phyloP scores from a whole-genome alignment of 2,113 vertebrate genomes.

The Motacilla alba region DNA sequence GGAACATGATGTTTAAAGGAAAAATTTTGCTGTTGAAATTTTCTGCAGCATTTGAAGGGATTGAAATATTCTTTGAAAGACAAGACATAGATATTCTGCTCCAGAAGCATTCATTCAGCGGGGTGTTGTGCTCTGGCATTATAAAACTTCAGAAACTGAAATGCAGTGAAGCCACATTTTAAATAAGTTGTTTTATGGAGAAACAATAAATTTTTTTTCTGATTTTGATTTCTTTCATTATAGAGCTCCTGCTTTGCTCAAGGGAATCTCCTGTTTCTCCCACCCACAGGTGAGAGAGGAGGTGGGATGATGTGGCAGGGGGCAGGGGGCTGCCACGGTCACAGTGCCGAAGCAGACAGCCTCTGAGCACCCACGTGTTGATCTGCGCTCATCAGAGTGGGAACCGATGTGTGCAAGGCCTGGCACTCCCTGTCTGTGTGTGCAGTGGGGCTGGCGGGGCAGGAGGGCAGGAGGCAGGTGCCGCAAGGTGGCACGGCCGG shows the following conservation, averaged over 20 bases:
- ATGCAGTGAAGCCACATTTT: neutral
- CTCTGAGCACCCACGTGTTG: accelerated
- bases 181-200: neutral
- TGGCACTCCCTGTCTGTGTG: neutral
- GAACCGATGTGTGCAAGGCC: neutral
- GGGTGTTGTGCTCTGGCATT: neutral
- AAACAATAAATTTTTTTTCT: neutral
- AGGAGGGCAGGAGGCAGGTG: neutral
- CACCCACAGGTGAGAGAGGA: neutral
- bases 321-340: accelerated
- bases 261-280: neutral
- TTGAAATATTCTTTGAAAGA: neutral
- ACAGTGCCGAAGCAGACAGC: accelerated
- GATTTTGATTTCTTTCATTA: neutral
- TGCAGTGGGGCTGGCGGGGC: accelerated
- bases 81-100: neutral
- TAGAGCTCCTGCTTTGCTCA: neutral
- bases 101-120: neutral
- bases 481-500: accelerated
- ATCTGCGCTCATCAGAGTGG: neutral
- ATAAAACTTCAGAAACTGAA: neutral
- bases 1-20: neutral
- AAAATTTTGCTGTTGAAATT: neutral
- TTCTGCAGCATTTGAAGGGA: neutral
- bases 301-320: neutral